Evolutionary conservation across 2,113 vertebrate genomes (phyloP).

Genomic region (Eudyptes chrysolophus): DNA sequence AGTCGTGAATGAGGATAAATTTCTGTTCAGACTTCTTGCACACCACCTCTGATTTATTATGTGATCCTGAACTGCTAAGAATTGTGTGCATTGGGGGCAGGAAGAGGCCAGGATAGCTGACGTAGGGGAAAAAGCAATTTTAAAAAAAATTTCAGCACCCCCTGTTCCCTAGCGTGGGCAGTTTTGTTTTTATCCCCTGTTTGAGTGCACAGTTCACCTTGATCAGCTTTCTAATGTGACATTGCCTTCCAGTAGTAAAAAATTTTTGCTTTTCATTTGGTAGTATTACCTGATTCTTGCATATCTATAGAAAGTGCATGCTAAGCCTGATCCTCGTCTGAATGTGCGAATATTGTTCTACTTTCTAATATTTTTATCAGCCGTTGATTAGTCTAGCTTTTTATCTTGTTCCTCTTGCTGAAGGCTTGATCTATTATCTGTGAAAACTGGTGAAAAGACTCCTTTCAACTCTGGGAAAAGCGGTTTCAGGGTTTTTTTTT

Average conservation of each 20-base stretch:
- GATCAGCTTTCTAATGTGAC: background rate
- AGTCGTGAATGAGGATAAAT: background rate
- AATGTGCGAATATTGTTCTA: background rate
- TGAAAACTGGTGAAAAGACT: background rate
- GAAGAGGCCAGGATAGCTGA: background rate
- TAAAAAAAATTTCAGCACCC: background rate
- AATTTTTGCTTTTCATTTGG: background rate
- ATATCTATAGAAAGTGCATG: rapidly evolving
- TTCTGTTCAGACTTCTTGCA: background rate
- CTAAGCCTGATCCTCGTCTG: background rate
- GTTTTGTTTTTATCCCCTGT: background rate
- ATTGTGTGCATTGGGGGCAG: background rate
- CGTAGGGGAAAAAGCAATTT: background rate
- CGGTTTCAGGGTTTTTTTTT: background rate
- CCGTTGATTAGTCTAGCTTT: background rate
- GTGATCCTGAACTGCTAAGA: background rate
- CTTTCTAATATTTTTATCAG: background rate
- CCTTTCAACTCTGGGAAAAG: background rate
- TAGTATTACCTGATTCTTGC: background rate
- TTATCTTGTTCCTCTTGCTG: background rate
- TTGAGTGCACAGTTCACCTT: background rate
- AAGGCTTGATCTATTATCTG: background rate
- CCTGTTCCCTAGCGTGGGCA: rapidly evolving
- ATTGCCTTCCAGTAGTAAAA: background rate
- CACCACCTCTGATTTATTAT: background rate